Conservation (phyloP, 2,113 vertebrate genomes). For the Cottus gobio region DNA sequence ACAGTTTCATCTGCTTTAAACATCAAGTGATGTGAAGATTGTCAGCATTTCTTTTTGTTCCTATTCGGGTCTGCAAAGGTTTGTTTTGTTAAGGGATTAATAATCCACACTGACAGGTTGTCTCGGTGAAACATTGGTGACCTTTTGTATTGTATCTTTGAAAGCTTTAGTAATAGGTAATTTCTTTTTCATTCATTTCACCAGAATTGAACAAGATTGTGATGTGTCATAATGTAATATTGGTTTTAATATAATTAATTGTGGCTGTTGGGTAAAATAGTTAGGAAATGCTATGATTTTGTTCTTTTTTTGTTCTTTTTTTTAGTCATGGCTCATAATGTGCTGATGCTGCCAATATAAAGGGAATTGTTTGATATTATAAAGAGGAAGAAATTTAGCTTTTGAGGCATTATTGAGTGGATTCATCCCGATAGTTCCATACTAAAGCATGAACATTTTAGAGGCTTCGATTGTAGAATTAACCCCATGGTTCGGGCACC, state of each 20-base stretch:
- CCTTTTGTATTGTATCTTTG: slow-evolving; percentile 64
- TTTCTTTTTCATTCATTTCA: slow-evolving; percentile 60
- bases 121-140: slow-evolving; percentile 59
- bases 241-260: slow-evolving; percentile 67
- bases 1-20: slow-evolving; percentile 42
- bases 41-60: slow-evolving; percentile 42
- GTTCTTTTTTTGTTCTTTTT: slow-evolving; percentile 1
- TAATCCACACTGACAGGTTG: slow-evolving; percentile 54
- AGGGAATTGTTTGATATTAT: slow-evolving; percentile 64
- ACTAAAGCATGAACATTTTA: slow-evolving; percentile 62
- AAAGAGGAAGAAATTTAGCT: slow-evolving; percentile 34
- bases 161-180: slow-evolving; percentile 63
- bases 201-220: slow-evolving; percentile 67
- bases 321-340: slow-evolving; percentile 50
- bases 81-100: slow-evolving; percentile 43
- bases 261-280: slow-evolving; percentile 68
- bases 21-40: slow-evolving; percentile 45
- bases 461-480: slow-evolving; percentile 66
- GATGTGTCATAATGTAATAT: slow-evolving; percentile 72
- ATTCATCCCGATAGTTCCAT: slow-evolving; percentile 36
- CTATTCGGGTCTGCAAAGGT: slow-evolving; percentile 34
- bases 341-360: slow-evolving; percentile 75
- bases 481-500: slow-evolving; percentile 65
- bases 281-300: slow-evolving; percentile 49
- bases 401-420: slow-evolving; percentile 42